Conservation (phyloP, 2,888 invertebrate species). For the Dynastes maya region DNA sequence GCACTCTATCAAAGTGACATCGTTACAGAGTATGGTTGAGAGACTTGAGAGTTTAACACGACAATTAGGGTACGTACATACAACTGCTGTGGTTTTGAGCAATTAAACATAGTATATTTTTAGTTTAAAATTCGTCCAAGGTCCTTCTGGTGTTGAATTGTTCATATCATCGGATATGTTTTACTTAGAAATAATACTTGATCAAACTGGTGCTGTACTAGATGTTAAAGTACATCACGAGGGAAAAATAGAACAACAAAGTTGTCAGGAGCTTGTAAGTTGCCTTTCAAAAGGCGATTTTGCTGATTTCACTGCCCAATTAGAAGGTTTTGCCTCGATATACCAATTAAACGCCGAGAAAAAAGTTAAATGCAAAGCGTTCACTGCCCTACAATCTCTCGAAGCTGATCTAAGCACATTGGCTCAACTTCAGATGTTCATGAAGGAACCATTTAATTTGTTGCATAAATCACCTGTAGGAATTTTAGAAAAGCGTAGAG, state of each 20-base stretch:
- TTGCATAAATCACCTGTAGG: constrained; percentile 94
- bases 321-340: constrained; percentile 89
- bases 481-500: constrained; percentile 84
- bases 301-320: constrained; percentile 91
- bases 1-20: constrained; percentile 94
- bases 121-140: constrained; percentile 90
- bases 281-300: constrained; percentile 91
- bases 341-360: constrained; percentile 96
- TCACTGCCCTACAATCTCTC: constrained; percentile 91
- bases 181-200: constrained; percentile 91
- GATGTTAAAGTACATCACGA: constrained; percentile 95
- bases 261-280: constrained; percentile 90
- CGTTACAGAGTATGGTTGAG: constrained; percentile 92
- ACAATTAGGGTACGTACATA: constrained; percentile 81
- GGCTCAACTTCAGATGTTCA: constrained; percentile 83
- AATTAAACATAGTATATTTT: constrained; percentile 55
- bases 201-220: constrained; percentile 86
- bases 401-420: constrained; percentile 91
- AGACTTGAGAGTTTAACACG: constrained; percentile 92
- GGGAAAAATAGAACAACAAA: constrained; percentile 87
- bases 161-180: constrained; percentile 98
- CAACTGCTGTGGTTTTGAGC: not conserved
- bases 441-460: constrained; percentile 81
- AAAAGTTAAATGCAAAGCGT: constrained; percentile 94
- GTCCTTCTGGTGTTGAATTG: constrained; percentile 84